These are phyloP conservation scores for Myripristis murdjan DNA, from an alignment of 2,797 vertebrate genomes.

Conservation along the genomic window DNA sequence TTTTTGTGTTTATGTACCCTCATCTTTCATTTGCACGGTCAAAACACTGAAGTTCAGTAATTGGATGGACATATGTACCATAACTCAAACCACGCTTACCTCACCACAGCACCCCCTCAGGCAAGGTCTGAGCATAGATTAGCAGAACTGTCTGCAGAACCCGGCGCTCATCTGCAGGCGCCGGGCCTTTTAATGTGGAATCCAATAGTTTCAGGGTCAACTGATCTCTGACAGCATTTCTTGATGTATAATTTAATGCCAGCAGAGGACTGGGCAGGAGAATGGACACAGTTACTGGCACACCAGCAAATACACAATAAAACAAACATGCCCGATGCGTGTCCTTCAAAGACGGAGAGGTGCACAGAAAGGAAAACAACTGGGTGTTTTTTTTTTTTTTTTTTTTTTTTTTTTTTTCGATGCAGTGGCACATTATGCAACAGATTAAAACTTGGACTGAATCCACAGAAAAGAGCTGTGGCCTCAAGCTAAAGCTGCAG, in stretches of 20 bases:
- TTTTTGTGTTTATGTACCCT: slow-evolving; percentile 40
- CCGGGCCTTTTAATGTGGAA: slow-evolving; percentile 77
- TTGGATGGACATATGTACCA: slow-evolving; percentile 76
- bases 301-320: slow-evolving; percentile 21
- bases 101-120: slow-evolving; percentile 60
- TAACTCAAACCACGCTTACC: slow-evolving; percentile 70
- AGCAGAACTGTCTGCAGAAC: slow-evolving; percentile 75
- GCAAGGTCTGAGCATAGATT: slow-evolving; percentile 81
- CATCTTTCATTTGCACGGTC: slow-evolving; percentile 61
- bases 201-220: slow-evolving; percentile 84
- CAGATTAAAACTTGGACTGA: slow-evolving; percentile 69
- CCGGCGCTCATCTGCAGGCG: slow-evolving; percentile 58
- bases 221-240: slow-evolving; percentile 79
- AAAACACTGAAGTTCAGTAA: slow-evolving; percentile 69
- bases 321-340: slow-evolving; percentile 31
- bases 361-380: slow-evolving; percentile 47
- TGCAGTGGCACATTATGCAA: slow-evolving; percentile 68
- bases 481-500: slow-evolving; percentile 20
- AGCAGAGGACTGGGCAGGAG: slow-evolving; percentile 53
- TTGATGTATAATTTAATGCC: slow-evolving; percentile 79
- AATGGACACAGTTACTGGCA: slow-evolving; percentile 61
- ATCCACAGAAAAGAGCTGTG: slow-evolving; percentile 26
- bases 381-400: slow-evolving; percentile 5
- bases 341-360: slow-evolving; percentile 60
- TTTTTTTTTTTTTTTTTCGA: too few species aligned